Conservation (phyloP, 1,140 invertebrate genomes). For the Plodia interpunctella region DNA sequence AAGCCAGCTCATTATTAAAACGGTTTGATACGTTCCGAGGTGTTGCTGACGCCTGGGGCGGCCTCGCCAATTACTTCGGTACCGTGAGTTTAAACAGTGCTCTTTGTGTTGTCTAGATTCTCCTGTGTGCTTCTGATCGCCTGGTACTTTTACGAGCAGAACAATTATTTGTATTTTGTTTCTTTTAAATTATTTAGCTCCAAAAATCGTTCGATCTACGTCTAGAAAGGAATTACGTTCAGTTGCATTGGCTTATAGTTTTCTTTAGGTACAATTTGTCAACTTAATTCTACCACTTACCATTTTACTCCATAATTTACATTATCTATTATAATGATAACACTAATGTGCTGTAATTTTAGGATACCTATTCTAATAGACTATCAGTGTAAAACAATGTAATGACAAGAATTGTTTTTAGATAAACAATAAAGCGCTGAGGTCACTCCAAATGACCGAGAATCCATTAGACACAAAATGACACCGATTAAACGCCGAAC, state of each 20-base stretch:
- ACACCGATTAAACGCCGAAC: conserved; percentile 63
- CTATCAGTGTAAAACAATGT: conserved; percentile 12
- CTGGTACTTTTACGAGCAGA: conserved; percentile 21
- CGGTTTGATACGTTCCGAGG: conserved; percentile 71
- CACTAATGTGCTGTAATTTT: too few species aligned
- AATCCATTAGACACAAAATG: conserved; percentile 68
- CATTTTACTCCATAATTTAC: too few species aligned
- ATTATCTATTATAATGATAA: too few species aligned
- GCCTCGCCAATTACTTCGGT: conserved; percentile 62
- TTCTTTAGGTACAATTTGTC: too few species aligned
- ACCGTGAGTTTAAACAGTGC: conserved; percentile 55
- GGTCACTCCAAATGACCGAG: conserved; percentile 47
- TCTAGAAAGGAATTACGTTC: too few species aligned
- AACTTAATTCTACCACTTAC: too few species aligned
- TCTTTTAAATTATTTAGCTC: too few species aligned
- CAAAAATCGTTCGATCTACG: too few species aligned
- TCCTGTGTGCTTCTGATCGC: conserved; percentile 28
- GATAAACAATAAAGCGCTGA: conserved; percentile 41
- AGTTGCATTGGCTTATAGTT: too few species aligned
- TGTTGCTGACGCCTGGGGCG: conserved; percentile 66
- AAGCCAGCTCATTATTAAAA: conserved; percentile 73
- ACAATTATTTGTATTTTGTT: neutral
- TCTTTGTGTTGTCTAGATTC: conserved; percentile 12
- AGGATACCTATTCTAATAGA: too few species aligned
- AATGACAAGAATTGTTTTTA: conserved; percentile 34